phyloP scores from a whole-genome alignment of 2,888 invertebrate genomes.

The Dexiosoma caninum region DNA sequence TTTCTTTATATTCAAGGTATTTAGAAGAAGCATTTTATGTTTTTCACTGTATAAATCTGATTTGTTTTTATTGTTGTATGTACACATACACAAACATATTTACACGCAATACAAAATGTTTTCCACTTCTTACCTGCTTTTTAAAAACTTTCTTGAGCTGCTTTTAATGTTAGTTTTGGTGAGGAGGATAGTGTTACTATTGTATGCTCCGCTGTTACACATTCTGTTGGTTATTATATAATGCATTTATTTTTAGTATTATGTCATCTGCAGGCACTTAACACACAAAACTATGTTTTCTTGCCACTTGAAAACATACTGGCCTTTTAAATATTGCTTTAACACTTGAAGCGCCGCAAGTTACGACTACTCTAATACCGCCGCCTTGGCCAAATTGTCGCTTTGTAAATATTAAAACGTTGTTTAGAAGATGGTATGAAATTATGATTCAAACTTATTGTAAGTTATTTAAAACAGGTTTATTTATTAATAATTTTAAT shows the following conservation, averaged over 20 bases:
- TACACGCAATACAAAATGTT: slow-evolving; percentile 4
- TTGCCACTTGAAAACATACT: slow-evolving; percentile 35
- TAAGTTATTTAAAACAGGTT: too few relatives aligned
- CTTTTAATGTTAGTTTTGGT: slow-evolving; percentile 8
- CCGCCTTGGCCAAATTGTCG: too few relatives aligned
- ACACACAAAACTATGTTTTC: slow-evolving; percentile 4
- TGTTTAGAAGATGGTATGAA: too few relatives aligned
- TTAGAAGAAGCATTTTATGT: background rate
- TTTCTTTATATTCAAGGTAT: too few relatives aligned
- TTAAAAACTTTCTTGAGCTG: slow-evolving; percentile 18
- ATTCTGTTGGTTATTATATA: slow-evolving; percentile 7
- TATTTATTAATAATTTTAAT: too few relatives aligned
- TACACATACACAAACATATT: background rate
- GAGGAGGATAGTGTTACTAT: slow-evolving; percentile 28
- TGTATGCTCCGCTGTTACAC: too few relatives aligned
- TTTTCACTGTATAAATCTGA: background rate
- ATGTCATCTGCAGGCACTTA: background rate
- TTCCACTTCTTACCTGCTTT: background rate
- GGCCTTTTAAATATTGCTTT: slow-evolving; percentile 1
- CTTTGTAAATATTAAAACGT: too few relatives aligned
- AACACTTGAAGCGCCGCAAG: too few relatives aligned
- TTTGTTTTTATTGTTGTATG: background rate
- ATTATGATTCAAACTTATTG: too few relatives aligned
- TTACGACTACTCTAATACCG: too few relatives aligned
- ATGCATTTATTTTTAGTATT: slow-evolving; percentile 5